Conservation (phyloP, 2,797 vertebrate species). For the Menidia menidia region DNA sequence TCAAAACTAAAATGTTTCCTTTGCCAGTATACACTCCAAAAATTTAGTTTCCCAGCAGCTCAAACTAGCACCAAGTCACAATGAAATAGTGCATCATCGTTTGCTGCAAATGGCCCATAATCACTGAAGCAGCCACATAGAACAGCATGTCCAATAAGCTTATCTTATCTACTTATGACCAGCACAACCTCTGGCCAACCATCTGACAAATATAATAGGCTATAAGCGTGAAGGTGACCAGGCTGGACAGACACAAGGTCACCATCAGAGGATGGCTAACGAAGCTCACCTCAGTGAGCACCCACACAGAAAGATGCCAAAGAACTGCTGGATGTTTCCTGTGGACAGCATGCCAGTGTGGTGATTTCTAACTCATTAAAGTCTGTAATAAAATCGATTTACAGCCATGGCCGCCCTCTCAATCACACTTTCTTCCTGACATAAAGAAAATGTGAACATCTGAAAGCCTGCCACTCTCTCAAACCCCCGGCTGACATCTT, state of each 20-base stretch:
- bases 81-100: not conserved
- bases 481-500: not conserved
- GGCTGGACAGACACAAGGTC: not conserved
- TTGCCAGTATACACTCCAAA: not conserved
- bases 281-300: too few relatives aligned
- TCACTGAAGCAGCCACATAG: not conserved
- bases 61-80: not conserved
- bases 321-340: not conserved
- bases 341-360: too few relatives aligned
- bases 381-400: too few relatives aligned
- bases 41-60: not conserved
- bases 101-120: not conserved
- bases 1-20: not conserved
- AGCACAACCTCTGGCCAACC: not conserved
- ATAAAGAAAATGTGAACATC: not conserved
- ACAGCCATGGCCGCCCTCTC: too few relatives aligned
- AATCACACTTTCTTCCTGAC: too few relatives aligned
- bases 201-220: not conserved
- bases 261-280: not conserved
- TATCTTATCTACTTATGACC: slow-evolving; percentile 1
- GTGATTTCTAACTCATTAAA: too few relatives aligned
- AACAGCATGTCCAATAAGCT: not conserved
- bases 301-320: not conserved
- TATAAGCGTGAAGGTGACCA: slow-evolving; percentile 5
- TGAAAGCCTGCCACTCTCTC: not conserved